Percentiles rank a stretch among this genome's conserved stretches.
Evolutionary conservation across 2,113 vertebrate genomes (phyloP).

Genomic region (Dipodomys merriami): DNA sequence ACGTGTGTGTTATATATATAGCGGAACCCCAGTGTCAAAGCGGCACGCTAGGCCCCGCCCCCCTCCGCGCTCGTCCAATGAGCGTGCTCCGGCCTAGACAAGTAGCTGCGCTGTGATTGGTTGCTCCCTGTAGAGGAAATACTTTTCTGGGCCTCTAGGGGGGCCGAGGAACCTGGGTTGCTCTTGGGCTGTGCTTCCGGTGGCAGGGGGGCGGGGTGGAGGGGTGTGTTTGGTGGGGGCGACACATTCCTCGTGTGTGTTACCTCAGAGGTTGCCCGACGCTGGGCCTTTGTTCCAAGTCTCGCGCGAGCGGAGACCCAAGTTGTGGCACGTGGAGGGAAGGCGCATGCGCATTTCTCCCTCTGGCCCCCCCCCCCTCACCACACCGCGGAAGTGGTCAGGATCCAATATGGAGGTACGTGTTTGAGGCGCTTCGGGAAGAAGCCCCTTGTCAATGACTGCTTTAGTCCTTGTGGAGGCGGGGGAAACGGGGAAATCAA

Average conservation of each 20-base stretch:
- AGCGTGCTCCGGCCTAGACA: not conserved
- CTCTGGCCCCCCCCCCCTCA: too few relatives aligned
- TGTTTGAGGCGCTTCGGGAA: too few relatives aligned
- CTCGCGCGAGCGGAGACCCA: not conserved
- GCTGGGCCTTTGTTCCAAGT: not conserved
- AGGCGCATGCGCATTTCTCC: too few relatives aligned
- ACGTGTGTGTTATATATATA: not conserved
- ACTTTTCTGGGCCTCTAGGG: not conserved
- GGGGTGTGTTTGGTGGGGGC: too few relatives aligned
- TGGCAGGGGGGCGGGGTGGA: not conserved
- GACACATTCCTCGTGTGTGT: not conserved
- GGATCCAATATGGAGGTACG: too few relatives aligned
- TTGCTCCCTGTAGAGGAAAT: not conserved
- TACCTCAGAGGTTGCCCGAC: not conserved
- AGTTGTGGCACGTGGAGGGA: fast-evolving
- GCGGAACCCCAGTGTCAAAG: not conserved
- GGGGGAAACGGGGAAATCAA: too few relatives aligned
- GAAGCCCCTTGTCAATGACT: too few relatives aligned
- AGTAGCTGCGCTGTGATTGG: not conserved
- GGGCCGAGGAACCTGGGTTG: not conserved
- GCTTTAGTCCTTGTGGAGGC: too few relatives aligned
- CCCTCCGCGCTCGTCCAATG: not conserved
- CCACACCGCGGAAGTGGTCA: too few relatives aligned
- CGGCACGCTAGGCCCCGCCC: constrained; percentile 1
- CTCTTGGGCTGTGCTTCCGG: not conserved